Percentiles rank a stretch among this genome's conserved stretches.
Conservation (phyloP, 1,140 invertebrate genomes). For the Saccostrea cuccullata region DNA sequence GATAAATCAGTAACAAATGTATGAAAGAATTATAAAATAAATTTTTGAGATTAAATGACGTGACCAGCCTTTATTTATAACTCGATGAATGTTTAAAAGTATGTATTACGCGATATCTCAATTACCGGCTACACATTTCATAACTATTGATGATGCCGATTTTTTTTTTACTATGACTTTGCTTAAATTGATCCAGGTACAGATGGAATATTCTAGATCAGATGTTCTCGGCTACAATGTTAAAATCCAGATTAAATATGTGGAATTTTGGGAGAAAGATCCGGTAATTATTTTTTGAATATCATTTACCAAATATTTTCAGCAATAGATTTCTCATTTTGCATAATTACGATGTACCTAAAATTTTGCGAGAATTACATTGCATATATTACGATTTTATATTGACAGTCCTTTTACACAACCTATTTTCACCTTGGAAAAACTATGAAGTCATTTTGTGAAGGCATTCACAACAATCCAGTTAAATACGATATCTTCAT, state of each 20-base stretch:
- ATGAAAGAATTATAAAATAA: too few relatives aligned
- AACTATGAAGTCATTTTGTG: background rate
- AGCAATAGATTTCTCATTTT: too few relatives aligned
- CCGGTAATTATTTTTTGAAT: constrained; percentile 31
- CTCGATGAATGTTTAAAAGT: too few relatives aligned
- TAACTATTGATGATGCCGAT: too few relatives aligned
- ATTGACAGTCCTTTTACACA: background rate
- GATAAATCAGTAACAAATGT: too few relatives aligned
- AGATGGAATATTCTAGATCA: constrained; percentile 39
- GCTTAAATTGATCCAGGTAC: constrained; percentile 27
- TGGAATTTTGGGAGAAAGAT: constrained; percentile 39
- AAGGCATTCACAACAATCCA: background rate
- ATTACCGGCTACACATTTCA: too few relatives aligned
- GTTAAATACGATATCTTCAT: background rate
- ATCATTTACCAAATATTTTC: too few relatives aligned
- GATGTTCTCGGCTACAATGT: constrained; percentile 37
- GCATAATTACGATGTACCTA: too few relatives aligned
- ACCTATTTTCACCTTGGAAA: background rate
- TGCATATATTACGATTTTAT: background rate
- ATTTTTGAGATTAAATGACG: too few relatives aligned
- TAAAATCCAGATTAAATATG: constrained; percentile 35
- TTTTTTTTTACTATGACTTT: background rate
- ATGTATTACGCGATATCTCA: too few relatives aligned
- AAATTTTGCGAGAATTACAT: too few relatives aligned
- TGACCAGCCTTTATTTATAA: too few relatives aligned